Percentiles rank a stretch among this genome's conserved stretches.
phyloP scores from a whole-genome alignment of 1,140 invertebrate genomes.

The Hyles vespertilio region DNA sequence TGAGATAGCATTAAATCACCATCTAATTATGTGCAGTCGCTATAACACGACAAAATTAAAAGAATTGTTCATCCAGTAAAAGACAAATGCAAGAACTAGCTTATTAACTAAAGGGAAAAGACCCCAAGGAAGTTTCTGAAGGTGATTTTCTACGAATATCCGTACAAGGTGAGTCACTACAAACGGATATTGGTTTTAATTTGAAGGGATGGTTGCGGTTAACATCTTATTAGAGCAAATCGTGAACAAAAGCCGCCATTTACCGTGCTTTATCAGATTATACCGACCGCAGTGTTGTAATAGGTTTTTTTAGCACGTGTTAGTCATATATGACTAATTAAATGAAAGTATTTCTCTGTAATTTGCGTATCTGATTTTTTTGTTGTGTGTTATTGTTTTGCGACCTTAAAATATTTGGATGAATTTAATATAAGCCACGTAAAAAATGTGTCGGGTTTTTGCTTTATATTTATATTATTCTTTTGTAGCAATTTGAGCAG shows the following conservation, averaged over 20 bases:
- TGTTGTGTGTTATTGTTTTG: background rate
- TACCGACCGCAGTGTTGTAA: constrained; percentile 4
- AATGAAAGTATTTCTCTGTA: background rate
- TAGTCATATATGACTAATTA: background rate
- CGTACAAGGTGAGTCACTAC: constrained; percentile 1
- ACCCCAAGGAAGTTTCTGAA: no score
- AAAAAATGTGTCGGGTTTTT: no score
- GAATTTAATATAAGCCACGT: no score
- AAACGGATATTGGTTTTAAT: constrained; percentile 8
- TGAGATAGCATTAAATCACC: no score
- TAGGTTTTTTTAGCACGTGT: constrained; percentile 1
- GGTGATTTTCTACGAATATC: background rate
- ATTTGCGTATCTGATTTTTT: constrained; percentile 5
- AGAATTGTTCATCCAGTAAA: no score
- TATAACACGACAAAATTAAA: no score
- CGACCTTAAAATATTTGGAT: no score
- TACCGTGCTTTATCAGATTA: constrained; percentile 5
- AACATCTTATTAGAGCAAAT: constrained; percentile 6
- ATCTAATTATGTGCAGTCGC: no score
- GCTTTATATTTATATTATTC: no score
- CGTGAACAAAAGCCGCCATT: constrained; percentile 8
- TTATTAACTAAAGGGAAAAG: no score
- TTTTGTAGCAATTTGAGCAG: no score
- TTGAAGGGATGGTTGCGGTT: constrained; percentile 9
- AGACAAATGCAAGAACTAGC: no score